Evolutionary conservation across 2,797 vertebrate genomes (phyloP).

Genomic region (Phaenicophaeus curvirostris): DNA sequence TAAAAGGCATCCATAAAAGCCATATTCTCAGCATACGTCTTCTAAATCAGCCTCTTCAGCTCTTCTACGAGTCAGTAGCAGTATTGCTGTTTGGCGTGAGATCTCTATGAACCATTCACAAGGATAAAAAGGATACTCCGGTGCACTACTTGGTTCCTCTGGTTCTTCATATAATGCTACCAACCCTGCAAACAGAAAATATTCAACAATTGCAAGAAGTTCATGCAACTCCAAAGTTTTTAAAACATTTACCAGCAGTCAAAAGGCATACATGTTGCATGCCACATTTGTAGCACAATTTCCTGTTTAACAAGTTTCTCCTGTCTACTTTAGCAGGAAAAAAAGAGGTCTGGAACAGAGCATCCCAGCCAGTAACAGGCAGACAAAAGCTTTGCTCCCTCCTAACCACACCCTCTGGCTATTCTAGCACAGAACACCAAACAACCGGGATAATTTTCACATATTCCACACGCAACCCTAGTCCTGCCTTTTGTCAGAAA

Average conservation of each 20-base stretch:
- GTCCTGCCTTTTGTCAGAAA: neutral
- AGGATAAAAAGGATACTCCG: slow-evolving; percentile 92
- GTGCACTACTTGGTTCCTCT: slow-evolving; percentile 91
- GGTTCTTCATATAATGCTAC: slow-evolving; percentile 93
- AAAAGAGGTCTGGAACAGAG: neutral
- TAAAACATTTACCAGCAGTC: neutral
- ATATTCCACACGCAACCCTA: neutral
- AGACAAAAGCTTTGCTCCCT: neutral
- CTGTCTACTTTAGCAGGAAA: neutral
- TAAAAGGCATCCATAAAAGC: neutral
- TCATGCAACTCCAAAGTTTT: neutral
- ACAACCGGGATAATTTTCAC: neutral
- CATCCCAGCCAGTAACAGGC: neutral
- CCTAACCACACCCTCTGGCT: neutral
- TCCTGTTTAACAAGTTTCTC: neutral
- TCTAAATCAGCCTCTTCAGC: neutral
- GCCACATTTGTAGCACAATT: neutral
- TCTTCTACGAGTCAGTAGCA: neutral
- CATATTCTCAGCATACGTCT: neutral
- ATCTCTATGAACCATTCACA: neutral
- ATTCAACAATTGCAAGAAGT: slow-evolving; percentile 16
- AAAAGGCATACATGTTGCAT: neutral
- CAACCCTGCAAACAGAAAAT: slow-evolving; percentile 84
- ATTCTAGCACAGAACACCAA: neutral
- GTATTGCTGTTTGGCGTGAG: neutral